Evolutionary conservation across 1,140 invertebrate genomes (phyloP).

Genomic region (Drosophila tropicalis): DNA sequence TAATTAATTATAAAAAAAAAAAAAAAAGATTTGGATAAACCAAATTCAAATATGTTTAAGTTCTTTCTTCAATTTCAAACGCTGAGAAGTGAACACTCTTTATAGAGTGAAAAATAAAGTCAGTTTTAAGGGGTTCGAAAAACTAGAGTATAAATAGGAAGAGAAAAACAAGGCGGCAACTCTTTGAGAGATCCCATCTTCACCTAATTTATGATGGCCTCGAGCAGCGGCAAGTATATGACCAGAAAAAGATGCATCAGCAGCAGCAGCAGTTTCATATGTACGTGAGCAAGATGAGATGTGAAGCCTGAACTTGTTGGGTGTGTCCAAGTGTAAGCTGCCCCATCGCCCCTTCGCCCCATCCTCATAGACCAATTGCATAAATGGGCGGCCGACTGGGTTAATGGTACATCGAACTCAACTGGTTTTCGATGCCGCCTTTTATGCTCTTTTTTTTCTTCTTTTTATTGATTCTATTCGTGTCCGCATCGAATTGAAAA

Average conservation of each 20-base stretch:
- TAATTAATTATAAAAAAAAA: no score
- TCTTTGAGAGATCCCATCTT: conserved; percentile 76
- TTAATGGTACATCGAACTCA: conserved; percentile 60
- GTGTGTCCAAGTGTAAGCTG: conserved; percentile 13
- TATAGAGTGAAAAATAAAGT: neutral
- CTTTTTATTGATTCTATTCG: conserved; percentile 4
- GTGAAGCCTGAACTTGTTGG: conserved; percentile 49
- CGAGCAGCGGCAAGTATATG: conserved; percentile 56
- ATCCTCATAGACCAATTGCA: conserved; percentile 15
- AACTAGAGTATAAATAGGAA: neutral
- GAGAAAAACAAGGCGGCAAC: conserved; percentile 46
- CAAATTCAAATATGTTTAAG: no score
- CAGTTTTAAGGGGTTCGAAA: neutral
- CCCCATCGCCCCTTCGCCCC: neutral
- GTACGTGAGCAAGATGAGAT: conserved; percentile 64
- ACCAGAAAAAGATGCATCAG: conserved; percentile 45
- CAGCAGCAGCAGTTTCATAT: conserved; percentile 31
- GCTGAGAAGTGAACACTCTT: no score
- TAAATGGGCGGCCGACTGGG: conserved; percentile 50
- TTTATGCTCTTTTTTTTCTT: neutral
- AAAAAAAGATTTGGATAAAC: no score
- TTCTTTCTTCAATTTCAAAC: no score
- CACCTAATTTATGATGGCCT: conserved; percentile 72
- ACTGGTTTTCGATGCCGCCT: neutral
- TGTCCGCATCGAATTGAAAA: neutral